Percentiles rank a stretch among this genome's conserved stretches.
Conservation (phyloP, 2,113 vertebrate species). For the Poecilia latipinna region DNA sequence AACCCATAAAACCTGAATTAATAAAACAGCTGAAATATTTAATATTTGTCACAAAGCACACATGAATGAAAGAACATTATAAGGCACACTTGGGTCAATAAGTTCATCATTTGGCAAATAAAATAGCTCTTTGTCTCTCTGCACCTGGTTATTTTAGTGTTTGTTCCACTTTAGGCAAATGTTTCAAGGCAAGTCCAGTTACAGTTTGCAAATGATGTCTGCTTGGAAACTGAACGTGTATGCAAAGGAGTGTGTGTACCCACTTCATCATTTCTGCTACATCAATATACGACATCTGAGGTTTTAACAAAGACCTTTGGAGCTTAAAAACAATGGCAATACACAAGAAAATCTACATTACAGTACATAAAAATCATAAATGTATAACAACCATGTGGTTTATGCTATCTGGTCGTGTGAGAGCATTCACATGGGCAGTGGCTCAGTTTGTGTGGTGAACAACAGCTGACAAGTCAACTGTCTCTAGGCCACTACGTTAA, state of each 20-base stretch:
- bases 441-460: conserved; percentile 15
- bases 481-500: background rate
- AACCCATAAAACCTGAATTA: background rate
- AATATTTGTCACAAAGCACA: background rate
- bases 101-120: background rate
- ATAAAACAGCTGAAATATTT: background rate
- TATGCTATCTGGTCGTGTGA: background rate
- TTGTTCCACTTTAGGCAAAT: conserved; percentile 15
- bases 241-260: conserved; percentile 16
- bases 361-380: background rate
- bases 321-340: background rate
- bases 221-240: background rate
- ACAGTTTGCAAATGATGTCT: background rate
- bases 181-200: background rate
- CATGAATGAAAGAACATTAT: background rate
- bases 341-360: background rate
- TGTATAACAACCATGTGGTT: background rate
- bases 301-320: background rate
- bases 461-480: background rate
- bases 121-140: background rate
- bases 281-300: background rate
- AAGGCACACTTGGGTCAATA: background rate
- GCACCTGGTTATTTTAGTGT: background rate
- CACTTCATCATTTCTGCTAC: background rate
- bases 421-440: background rate